Conservation (phyloP, 2,113 vertebrate genomes). For the Eulemur macaco region DNA sequence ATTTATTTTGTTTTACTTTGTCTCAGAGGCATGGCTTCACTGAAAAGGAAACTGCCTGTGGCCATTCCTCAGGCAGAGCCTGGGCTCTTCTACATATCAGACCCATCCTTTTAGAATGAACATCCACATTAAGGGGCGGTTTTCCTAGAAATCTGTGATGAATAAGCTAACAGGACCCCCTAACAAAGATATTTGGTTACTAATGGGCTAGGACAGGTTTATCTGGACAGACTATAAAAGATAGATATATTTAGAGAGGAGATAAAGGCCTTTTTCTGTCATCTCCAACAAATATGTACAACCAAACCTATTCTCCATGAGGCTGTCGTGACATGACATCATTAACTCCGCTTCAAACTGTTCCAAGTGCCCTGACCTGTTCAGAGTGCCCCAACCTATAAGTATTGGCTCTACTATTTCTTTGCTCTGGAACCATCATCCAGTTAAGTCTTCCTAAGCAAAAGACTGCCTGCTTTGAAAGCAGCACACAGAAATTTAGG, state of each 20-base stretch:
- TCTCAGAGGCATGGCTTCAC: conserved; percentile 1
- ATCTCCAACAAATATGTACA: conserved; percentile 41
- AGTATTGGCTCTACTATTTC: not conserved
- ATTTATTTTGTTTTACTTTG: conserved; percentile 41
- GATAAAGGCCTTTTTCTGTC: conserved; percentile 18
- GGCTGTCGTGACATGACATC: not conserved
- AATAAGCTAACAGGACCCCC: not conserved
- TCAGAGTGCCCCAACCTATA: not conserved
- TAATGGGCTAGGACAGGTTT: not conserved
- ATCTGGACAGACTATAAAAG: not conserved
- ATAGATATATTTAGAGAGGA: not conserved
- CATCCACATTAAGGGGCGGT: not conserved
- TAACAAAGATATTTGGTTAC: not conserved
- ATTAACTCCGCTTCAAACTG: not conserved
- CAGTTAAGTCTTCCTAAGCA: not conserved
- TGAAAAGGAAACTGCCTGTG: conserved; percentile 14
- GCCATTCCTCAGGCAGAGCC: not conserved
- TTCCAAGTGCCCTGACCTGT: not conserved
- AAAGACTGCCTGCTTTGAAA: not conserved
- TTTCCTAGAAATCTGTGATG: not conserved
- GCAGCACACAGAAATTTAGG: not conserved
- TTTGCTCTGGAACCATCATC: not conserved
- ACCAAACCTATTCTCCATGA: not conserved
- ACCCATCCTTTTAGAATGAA: not conserved
- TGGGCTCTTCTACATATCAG: not conserved